These are phyloP conservation scores for Pararge aegeria DNA, from an alignment of 1,140 invertebrate species.

Conservation along the genomic window DNA sequence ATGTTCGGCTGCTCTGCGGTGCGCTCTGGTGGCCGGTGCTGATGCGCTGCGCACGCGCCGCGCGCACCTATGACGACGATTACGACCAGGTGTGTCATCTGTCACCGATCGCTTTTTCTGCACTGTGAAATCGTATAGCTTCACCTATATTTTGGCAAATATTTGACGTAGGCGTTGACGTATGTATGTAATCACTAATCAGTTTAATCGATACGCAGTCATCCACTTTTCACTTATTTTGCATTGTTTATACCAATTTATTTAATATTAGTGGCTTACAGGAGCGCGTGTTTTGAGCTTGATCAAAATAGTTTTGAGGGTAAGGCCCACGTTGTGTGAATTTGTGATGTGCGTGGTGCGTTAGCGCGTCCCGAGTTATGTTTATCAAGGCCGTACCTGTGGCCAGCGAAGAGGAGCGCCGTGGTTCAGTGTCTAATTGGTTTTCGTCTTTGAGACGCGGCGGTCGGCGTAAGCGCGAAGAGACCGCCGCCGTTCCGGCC, in stretches of 20 bases:
- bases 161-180: constrained; percentile 38
- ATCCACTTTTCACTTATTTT: constrained; percentile 63
- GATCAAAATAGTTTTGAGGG: constrained; percentile 44
- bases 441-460: constrained; percentile 86
- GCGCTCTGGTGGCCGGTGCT: constrained; percentile 74
- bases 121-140: constrained; percentile 51
- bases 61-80: constrained; percentile 65
- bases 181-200: background rate
- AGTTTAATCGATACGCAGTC: constrained; percentile 50
- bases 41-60: constrained; percentile 61
- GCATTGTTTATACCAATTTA: constrained; percentile 52
- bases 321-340: constrained; percentile 34
- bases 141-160: constrained; percentile 57
- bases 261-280: constrained; percentile 56
- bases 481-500: constrained; percentile 49
- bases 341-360: constrained; percentile 66
- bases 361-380: constrained; percentile 67
- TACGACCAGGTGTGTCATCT: constrained; percentile 72
- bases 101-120: constrained; percentile 53
- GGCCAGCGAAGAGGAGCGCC: constrained; percentile 74
- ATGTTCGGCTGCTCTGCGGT: constrained; percentile 70
- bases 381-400: constrained; percentile 75
- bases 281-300: constrained; percentile 53
- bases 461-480: constrained; percentile 68
- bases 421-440: constrained; percentile 85